Conservation (phyloP, 2,888 invertebrate genomes). For the Leptinotarsa peninsularis region DNA sequence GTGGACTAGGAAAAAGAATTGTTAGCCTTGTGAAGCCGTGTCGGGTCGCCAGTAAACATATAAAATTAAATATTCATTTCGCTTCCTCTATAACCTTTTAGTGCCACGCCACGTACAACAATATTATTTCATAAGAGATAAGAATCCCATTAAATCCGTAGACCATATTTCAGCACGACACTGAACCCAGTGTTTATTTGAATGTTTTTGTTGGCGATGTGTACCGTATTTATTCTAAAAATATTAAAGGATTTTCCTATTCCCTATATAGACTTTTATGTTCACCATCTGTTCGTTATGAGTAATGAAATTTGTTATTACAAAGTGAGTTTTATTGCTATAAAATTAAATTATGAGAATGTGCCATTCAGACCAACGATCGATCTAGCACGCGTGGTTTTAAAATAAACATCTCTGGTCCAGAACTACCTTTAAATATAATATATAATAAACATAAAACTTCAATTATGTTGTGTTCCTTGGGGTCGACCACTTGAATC, state of each 20-base stretch:
- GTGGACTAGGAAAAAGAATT: no score
- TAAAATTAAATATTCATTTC: no score
- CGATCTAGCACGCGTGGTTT: conserved; percentile 12
- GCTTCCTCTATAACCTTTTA: no score
- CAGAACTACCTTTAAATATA: background rate
- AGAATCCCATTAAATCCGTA: background rate
- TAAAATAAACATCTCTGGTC: conserved; percentile 1
- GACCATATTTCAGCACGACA: conserved; percentile 6
- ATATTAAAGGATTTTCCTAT: conserved; percentile 44
- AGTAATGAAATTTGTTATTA: conserved; percentile 44
- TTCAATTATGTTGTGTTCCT: no score
- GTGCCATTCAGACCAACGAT: conserved; percentile 1
- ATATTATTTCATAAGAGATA: background rate
- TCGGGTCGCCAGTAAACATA: no score
- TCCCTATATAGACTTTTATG: conserved; percentile 43
- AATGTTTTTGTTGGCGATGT: conserved; percentile 9
- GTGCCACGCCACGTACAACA: background rate
- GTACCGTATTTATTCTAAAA: conserved; percentile 38
- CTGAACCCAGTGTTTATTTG: conserved; percentile 21
- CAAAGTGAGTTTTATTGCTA: conserved; percentile 43
- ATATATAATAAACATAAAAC: no score
- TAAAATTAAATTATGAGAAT: conserved; percentile 39
- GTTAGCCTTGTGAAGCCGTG: no score
- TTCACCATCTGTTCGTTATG: conserved; percentile 45
- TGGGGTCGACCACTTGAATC: no score